phyloP scores from a whole-genome alignment of 2,113 vertebrate species.

The Zootoca vivipara region DNA sequence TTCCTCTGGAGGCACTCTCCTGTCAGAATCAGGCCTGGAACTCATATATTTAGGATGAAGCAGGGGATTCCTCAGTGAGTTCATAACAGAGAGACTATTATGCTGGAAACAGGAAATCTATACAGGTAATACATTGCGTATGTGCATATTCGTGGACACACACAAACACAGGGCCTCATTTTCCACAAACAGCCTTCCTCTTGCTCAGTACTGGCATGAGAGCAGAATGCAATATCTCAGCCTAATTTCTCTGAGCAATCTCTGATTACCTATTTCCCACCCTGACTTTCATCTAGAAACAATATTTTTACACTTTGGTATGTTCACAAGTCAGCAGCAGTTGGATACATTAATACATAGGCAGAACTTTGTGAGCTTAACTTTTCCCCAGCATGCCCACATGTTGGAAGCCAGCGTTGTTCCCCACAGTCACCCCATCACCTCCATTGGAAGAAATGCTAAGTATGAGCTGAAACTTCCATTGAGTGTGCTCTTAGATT shows the following conservation, averaged over 20 bases:
- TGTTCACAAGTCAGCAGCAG: background rate
- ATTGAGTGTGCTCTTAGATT: background rate
- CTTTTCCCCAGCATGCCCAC: background rate
- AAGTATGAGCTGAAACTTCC: background rate
- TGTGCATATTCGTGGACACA: background rate
- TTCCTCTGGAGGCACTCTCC: conserved; percentile 60
- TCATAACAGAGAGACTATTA: conserved; percentile 42
- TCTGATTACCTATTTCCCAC: background rate
- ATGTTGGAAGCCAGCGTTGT: background rate
- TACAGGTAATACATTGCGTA: conserved; percentile 4
- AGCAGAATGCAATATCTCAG: background rate
- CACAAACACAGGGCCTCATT: background rate
- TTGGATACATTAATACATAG: background rate
- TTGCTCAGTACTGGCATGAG: background rate
- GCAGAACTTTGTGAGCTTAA: background rate
- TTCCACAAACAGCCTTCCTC: background rate
- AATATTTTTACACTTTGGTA: background rate
- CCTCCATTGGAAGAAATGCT: background rate
- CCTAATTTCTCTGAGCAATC: background rate
- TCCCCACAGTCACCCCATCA: background rate
- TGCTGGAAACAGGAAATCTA: conserved; percentile 45
- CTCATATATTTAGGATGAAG: conserved; percentile 36
- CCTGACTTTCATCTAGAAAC: background rate
- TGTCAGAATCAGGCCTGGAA: conserved; percentile 48
- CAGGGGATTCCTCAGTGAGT: conserved; percentile 35